Base-by-base conservation (phyloP, 2,888 invertebrate genomes). In the Polietes domitor region DNA sequence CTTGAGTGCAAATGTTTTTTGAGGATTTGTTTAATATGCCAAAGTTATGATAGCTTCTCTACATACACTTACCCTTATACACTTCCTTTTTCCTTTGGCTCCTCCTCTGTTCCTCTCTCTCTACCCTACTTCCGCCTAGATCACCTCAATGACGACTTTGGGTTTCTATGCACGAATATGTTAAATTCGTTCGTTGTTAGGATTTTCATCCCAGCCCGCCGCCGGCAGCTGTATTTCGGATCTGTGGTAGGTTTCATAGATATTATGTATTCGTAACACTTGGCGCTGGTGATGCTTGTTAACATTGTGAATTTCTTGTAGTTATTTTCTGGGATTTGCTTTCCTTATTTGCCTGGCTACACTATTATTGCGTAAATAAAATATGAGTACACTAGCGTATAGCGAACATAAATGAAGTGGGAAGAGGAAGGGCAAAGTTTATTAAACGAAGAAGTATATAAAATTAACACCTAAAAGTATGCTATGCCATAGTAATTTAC, bases 1-100 rank as follows among this genome's bases (percentile, higher is more conserved):
- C 83, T 84, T 80, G 76, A 85, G 82, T 85, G 83, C 73, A 73
- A 78, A 85, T 83, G 53, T 28, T 74, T 68, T 72, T 63, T 71
- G 50, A 75, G 74, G 80, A 82, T 74, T 80, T 83, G 65, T 71
- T 78, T 82, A 63, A 72, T 78, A 79, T 76, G 55, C 74, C 55
- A 17, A 55, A 76, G 78, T 82, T 78, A 72, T 83, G 77, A 73
- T 70, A 76, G 74, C 74, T 75, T 61, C 70, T 32, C 4, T 32
- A 9, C 32, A 41, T 10, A 41, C 9, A 41, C 41, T 2, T 12
- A 41, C 47, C 15, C 58, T n/a, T n/a, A n/a, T n/a, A 58, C 12
- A 21, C 58, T 10, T 58, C 26, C 58, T 4, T 10, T 53, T 12
- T 10, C 4, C 37, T 37, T 37, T n/a, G 4, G 7, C 37, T 37